Evolutionary conservation across 2,888 invertebrate species (phyloP), one percentile per base, ranked within the genome.

Genomic region (Aporophyla lueneburgensis): DNA sequence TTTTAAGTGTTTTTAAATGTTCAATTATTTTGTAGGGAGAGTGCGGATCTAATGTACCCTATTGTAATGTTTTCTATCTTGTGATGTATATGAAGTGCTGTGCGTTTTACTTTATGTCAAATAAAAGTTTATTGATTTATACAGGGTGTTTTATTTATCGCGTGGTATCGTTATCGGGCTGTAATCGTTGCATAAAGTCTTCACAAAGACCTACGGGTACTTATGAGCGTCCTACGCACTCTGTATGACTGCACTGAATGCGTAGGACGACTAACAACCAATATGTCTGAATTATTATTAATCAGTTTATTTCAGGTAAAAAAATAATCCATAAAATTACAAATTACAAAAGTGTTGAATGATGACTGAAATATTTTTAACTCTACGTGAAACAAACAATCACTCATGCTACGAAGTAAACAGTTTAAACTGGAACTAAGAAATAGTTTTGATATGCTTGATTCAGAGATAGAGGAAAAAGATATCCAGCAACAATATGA

Each of bases 31-130:
- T 85, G 86, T 87, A 80, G 83, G 53, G 59, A 76, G 76, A 77
- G 80, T 86, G 79, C 78, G 63, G 80, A 85, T 83, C 85, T 86
- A 80, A 83, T 68, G 71, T 85, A 86, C 84, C 78, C 85, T 77
- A 87, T 79, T 85, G 83, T 89, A 87, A 87, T 90, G 87, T 91
- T 91, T 86, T 86, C 86, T 90, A 89, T 80, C 72, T 90, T 87
- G 86, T 89, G 86, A 89, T 90, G 89, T 90, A 79, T 86, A 87
- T 84, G 85, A 89, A 91, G 87, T 90, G 90, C 88, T 91, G 90
- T 91, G 91, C 86, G 88, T 89, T 89, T 87, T 83, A 83, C 82
- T 89, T 89, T 88, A 84, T 89, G 88, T 90, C 83, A 88, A 86
- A 88, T 90, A 78, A 91, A 89, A 91, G 85, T 89, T 87, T 88